Evolutionary conservation across 2,113 vertebrate genomes (phyloP).

Genomic region (Phylloscopus trochiloides): DNA sequence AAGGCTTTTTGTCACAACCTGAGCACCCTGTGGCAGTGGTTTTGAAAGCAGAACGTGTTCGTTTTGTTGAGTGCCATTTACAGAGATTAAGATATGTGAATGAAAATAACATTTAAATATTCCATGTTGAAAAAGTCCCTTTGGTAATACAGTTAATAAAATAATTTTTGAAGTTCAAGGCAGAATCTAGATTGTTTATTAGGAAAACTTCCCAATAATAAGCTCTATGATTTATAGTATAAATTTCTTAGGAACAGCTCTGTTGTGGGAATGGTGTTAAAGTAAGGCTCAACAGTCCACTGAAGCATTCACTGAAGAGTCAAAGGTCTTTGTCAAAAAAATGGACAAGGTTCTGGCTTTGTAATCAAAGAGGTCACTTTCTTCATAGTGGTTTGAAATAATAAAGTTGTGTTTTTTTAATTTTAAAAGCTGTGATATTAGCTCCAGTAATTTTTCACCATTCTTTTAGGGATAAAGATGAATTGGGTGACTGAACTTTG

Average conservation of each 20-base stretch:
- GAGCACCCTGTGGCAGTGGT: fast-evolving
- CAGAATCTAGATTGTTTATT: background rate
- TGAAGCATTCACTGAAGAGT: background rate
- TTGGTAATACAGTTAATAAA: background rate
- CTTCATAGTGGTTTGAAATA: background rate
- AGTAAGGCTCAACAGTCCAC: background rate
- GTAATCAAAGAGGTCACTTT: background rate
- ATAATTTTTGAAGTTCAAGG: background rate
- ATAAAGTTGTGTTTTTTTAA: background rate
- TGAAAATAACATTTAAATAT: background rate
- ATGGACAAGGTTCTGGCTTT: background rate
- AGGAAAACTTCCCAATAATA: background rate
- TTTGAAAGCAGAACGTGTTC: background rate
- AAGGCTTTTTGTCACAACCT: background rate
- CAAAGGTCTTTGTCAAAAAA: background rate
- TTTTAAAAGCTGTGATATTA: background rate
- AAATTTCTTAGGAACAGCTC: background rate
- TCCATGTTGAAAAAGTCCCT: background rate
- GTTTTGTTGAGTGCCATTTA: background rate
- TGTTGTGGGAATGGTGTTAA: background rate
- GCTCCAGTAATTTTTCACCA: background rate
- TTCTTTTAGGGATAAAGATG: background rate
- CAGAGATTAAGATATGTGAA: background rate
- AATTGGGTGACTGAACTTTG: background rate
- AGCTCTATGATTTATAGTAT: background rate